These are phyloP conservation scores for Sebastes aleutianus DNA, from an alignment of 2,797 vertebrate genomes.

Conservation along the genomic window DNA sequence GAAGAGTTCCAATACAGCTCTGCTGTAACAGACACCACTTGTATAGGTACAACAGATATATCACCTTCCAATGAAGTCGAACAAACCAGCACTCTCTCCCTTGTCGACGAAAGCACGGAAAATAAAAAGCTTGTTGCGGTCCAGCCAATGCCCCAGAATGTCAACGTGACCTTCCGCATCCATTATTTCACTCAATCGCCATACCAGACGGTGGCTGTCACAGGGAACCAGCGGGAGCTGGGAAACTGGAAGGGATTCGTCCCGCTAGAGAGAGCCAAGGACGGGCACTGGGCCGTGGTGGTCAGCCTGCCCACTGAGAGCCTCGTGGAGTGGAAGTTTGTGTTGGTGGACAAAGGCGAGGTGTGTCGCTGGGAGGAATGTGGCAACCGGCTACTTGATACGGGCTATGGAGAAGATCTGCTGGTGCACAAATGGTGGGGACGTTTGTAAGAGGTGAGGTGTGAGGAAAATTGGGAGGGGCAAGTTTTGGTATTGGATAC, in stretches of 20 bases:
- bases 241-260: conserved; percentile 88
- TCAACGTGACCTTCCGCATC: conserved; percentile 86
- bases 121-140: conserved; percentile 77
- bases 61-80: not conserved
- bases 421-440: conserved; percentile 89
- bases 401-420: conserved; percentile 81
- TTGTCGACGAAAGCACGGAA: conserved; percentile 45
- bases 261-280: conserved; percentile 79
- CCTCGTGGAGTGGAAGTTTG: conserved; percentile 93
- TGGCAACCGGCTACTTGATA: conserved; percentile 85
- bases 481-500: not conserved
- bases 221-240: conserved; percentile 87
- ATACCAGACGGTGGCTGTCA: conserved; percentile 85
- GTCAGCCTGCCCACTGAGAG: conserved; percentile 84
- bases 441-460: conserved; percentile 68
- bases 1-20: not conserved
- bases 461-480: not conserved
- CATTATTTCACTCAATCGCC: conserved; percentile 87
- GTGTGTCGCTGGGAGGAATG: conserved; percentile 95
- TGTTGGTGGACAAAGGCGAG: conserved; percentile 88
- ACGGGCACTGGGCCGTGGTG: conserved; percentile 87
- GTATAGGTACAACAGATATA: not conserved
- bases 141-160: conserved; percentile 82
- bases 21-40: not conserved
- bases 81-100: not conserved